These are phyloP conservation scores for Aptenodytes forsteri DNA, from an alignment of 2,113 vertebrate species.

Conservation along the genomic window DNA sequence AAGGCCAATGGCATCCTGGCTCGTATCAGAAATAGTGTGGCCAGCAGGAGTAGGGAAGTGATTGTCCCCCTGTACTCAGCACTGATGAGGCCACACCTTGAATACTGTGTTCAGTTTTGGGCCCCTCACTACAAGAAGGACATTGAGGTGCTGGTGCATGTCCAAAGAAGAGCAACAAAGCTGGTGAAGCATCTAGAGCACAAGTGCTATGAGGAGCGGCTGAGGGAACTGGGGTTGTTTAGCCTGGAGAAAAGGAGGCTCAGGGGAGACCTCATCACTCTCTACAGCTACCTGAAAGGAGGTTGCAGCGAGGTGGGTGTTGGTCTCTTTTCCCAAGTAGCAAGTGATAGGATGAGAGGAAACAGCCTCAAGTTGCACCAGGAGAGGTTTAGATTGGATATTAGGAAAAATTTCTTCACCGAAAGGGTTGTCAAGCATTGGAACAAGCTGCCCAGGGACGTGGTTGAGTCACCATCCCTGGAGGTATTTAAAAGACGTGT, in stretches of 20 bases:
- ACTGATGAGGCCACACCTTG: accelerated
- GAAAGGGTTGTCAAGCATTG: neutral
- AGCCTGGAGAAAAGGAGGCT: neutral
- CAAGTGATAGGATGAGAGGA: neutral
- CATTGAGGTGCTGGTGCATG: accelerated
- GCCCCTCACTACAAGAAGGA: neutral
- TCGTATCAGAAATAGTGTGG: neutral
- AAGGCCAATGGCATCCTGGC: too few species aligned
- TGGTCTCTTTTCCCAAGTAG: neutral
- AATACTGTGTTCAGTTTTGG: neutral
- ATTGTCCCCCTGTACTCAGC: accelerated
- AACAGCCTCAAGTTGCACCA: neutral
- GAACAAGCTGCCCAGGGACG: neutral
- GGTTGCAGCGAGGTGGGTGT: neutral
- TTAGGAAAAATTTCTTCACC: neutral
- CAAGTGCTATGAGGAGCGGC: neutral
- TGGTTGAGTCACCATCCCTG: neutral
- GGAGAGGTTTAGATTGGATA: neutral
- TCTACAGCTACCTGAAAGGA: neutral
- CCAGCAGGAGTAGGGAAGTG: neutral
- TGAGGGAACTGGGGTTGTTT: neutral
- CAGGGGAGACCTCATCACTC: neutral
- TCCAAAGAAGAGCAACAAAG: neutral
- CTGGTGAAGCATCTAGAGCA: neutral
- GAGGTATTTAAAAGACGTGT: neutral